Evolutionary conservation across 2,113 vertebrate genomes (phyloP).

Genomic region (Oncorhynchus kisutch): DNA sequence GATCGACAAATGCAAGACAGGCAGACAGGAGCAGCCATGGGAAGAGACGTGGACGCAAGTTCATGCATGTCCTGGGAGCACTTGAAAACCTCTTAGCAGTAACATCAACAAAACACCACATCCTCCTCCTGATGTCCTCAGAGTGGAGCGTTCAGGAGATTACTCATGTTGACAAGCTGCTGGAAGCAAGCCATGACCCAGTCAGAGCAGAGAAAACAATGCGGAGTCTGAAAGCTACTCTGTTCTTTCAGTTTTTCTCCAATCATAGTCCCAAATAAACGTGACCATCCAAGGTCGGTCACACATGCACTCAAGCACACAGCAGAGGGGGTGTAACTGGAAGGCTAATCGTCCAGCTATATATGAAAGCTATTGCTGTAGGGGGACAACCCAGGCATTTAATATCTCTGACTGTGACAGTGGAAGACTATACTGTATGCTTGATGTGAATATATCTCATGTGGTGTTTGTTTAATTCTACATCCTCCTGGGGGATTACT

Average conservation of each 20-base stretch:
- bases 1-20: not conserved
- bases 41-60: not conserved
- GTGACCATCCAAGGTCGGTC: conserved; percentile 6
- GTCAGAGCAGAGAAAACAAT: not conserved
- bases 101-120: conserved; percentile 17
- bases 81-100: conserved; percentile 26
- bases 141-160: conserved; percentile 19
- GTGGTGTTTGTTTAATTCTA: not conserved
- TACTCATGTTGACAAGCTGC: conserved; percentile 28
- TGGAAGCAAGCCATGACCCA: conserved; percentile 14
- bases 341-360: not conserved
- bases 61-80: conserved; percentile 24
- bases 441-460: not conserved
- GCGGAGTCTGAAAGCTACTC: not conserved
- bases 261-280: conserved; percentile 10
- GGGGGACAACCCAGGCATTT: not conserved
- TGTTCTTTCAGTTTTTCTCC: conserved; percentile 3
- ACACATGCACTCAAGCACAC: not conserved
- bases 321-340: not conserved
- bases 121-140: not conserved
- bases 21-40: not conserved
- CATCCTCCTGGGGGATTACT: not conserved
- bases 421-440: not conserved
- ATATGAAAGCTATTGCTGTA: not conserved
- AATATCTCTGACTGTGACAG: no score